Evolutionary conservation across 2,797 vertebrate species (phyloP), one percentile per base, ranked within the genome.

Genomic region (Artibeus lituratus): DNA sequence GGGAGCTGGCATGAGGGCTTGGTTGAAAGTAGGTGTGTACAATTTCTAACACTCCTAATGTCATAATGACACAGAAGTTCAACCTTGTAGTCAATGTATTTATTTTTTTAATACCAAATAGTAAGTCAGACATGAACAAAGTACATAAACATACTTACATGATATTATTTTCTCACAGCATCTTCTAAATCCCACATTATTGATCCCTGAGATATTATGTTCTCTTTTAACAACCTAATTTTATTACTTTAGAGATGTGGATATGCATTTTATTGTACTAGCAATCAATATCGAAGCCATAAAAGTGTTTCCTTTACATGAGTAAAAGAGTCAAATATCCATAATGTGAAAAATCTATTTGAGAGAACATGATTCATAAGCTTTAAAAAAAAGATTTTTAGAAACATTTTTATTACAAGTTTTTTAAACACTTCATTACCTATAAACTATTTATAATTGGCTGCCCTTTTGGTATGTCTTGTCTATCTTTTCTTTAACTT

Each of bases 271-370:
- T 51, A 91, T 83, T 84, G 29, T 7, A 76, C 57, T 92, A 22
- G 59, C 44, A 91, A 19, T 94, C 37, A 73, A 90, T 87, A 44
- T 69, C 53, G 59, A 91, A 78, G 19, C 49, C 14, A 72, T 72
- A 73, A 51, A 59, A 70, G 11, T 29, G 5, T 83, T 32, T 86
- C 49, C 39, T 87, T 89, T 73, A 91, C 51, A 73, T 7, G 26
- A 87, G 5, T 59, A 74, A 65, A 80, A 9, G 72, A 70, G 8
- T 69, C 3, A 57, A n/a, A 19, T 53, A 76, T 39, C 24, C 90
- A 35, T 77, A 82, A 94, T 32, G 16, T 76, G 51, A 93, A 85
- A 76, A n/a, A 92, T 74, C 76, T 82, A 49, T 76, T 91, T 51
- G 53, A 91, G 26, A 88, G 15, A 59, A 67, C 53, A 51, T 51